These are phyloP conservation scores for Dicaeum eximium DNA, from an alignment of 2,113 vertebrate species.

Conservation along the genomic window DNA sequence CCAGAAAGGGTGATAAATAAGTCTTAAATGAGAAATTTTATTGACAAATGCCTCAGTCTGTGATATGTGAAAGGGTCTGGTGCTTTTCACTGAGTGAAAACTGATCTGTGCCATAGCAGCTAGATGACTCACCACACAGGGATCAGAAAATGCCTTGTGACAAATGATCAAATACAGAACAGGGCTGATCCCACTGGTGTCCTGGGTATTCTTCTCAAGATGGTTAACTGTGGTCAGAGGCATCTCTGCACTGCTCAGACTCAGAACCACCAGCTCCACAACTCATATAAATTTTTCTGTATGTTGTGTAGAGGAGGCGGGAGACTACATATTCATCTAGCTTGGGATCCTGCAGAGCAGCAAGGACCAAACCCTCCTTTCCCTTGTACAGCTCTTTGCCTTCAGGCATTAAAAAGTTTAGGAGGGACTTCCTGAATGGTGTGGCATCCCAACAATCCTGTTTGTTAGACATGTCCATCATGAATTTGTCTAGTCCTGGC, in stretches of 20 bases:
- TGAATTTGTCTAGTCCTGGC: neutral
- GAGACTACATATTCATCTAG: neutral
- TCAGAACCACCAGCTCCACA: neutral
- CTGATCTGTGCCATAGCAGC: neutral
- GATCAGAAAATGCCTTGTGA: neutral
- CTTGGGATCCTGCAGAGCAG: neutral
- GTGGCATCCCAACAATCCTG: neutral
- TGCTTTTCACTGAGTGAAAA: neutral
- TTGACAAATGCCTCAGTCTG: neutral
- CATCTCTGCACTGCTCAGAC: neutral
- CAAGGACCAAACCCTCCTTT: neutral
- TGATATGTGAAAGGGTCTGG: neutral
- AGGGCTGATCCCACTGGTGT: neutral
- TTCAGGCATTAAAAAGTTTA: neutral
- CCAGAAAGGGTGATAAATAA: neutral
- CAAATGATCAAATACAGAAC: neutral
- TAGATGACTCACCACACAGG: neutral
- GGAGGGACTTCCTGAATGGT: neutral
- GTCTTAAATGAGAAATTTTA: neutral
- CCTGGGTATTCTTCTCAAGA: neutral
- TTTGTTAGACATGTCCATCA: neutral
- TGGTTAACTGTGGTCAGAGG: neutral
- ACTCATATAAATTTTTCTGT: neutral
- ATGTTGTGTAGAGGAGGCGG: neutral
- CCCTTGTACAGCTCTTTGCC: accelerated